Evolutionary conservation across 2,797 vertebrate species (phyloP).

Genomic region (Tokudaia muenninki): DNA sequence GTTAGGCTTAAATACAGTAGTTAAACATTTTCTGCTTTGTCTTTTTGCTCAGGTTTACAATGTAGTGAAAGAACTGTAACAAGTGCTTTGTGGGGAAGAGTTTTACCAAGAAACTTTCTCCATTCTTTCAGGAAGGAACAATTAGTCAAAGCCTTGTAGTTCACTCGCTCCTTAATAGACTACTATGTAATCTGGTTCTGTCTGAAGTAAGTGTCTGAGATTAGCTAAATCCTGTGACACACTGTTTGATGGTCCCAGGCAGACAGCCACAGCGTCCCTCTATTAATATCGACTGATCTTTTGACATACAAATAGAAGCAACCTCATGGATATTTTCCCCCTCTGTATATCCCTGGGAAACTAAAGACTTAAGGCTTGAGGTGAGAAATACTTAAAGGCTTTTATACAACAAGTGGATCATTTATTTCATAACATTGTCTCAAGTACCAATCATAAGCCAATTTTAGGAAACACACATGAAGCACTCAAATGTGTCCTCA

Average conservation of each 20-base stretch:
- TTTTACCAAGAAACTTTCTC: slow-evolving; percentile 45
- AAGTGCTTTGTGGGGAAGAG: not conserved
- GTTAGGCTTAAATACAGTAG: slow-evolving; percentile 58
- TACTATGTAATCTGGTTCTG: not conserved
- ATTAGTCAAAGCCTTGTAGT: slow-evolving; percentile 45
- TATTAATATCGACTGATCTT: slow-evolving; percentile 75
- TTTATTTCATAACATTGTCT: slow-evolving; percentile 41
- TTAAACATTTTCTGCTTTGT: slow-evolving; percentile 49
- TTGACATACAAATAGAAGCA: slow-evolving; percentile 59
- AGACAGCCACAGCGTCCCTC: slow-evolving; percentile 45
- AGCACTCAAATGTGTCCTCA: not conserved
- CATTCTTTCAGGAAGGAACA: slow-evolving; percentile 57
- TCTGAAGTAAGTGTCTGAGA: slow-evolving; percentile 59
- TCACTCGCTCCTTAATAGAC: slow-evolving; percentile 63
- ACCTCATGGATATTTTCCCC: not conserved
- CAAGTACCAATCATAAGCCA: not conserved
- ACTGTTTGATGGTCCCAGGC: slow-evolving; percentile 53
- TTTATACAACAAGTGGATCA: slow-evolving; percentile 14
- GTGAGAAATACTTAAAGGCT: slow-evolving; percentile 41
- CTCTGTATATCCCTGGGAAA: slow-evolving; percentile 22
- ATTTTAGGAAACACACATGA: not conserved
- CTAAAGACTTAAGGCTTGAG: not conserved
- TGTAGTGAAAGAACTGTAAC: not conserved
- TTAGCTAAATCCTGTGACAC: slow-evolving; percentile 63
- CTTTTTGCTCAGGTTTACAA: slow-evolving; percentile 49